Base-by-base conservation (phyloP, 2,113 vertebrate genomes). In the Dicaeum eximium region DNA sequence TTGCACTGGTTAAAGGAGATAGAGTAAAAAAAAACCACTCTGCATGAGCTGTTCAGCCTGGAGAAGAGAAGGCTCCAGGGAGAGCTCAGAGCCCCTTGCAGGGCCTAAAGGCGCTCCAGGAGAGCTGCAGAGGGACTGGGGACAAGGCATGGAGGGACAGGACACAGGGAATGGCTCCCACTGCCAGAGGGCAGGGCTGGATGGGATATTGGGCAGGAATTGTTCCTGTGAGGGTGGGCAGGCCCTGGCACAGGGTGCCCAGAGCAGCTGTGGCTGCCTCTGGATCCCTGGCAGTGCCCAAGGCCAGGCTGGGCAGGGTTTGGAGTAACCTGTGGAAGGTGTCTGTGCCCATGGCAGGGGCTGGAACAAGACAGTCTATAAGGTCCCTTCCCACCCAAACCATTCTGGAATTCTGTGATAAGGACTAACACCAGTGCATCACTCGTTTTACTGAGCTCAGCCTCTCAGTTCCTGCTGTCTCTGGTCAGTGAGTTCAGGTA, bases 231-330 rank as follows among this genome's bases (percentile, higher is more conserved):
- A 88, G 51, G 77, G 69, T 23, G 77, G 28, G 8, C 1, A 74
- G 60, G 53, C 60, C 33, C 53, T 89, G 86, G 61, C 53, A 4
- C 53, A 80, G 77, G 37, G 19, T 80, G 22, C 27, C 33, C 77
- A 88, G 58, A 73, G 67, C 15, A 73, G 86, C 86, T 81, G 77
- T 8, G 86, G 60, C 78, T 89, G 78, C 77, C 45, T 45, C 78
- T 86, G 61, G 53, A 35, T 35, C 61, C 38, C 70, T 67, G 70
- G n/a, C 0, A 61, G 35, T 82, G 47, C 0, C 54, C 70, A 19
- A 42, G 21, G 79, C 47, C 62, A 35, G 54, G 54, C 0, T 69
- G 61, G 51, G 1, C 11, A 6, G 30, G 11, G 30, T 2, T 18
- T 42, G 58, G 69, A 61, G 31, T 2, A 6, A 10, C 11, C 54